Percentiles rank a stretch among this genome's conserved stretches.
These are phyloP conservation scores for Gortyna flavago DNA, from an alignment of 2,888 invertebrate genomes.

Conservation along the genomic window DNA sequence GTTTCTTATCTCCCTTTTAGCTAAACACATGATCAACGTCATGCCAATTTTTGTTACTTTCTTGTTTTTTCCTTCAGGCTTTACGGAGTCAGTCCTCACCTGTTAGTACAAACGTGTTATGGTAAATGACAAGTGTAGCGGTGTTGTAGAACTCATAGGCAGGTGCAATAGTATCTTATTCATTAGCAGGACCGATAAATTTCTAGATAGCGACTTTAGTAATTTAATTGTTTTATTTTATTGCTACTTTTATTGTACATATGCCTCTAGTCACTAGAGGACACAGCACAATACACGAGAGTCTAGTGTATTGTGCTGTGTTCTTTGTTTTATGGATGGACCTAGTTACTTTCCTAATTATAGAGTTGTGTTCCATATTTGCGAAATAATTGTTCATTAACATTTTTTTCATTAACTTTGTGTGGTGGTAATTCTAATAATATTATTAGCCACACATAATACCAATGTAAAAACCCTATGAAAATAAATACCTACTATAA, in stretches of 20 bases:
- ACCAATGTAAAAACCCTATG: not conserved
- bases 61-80: conserved; percentile 27
- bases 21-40: not conserved
- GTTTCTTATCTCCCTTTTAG: not conserved
- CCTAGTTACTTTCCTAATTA: not conserved
- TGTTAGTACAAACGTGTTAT: conserved; percentile 49
- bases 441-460: not conserved
- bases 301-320: conserved; percentile 6
- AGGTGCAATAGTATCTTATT: conserved; percentile 63
- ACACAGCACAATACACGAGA: too few species aligned
- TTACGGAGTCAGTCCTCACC: conserved; percentile 37
- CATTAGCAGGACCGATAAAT: conserved; percentile 61
- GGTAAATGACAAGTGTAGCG: conserved; percentile 45
- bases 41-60: conserved; percentile 11
- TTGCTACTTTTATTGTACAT: conserved; percentile 40
- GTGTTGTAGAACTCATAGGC: conserved; percentile 43
- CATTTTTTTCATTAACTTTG: not conserved
- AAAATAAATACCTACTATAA: not conserved
- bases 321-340: conserved; percentile 31
- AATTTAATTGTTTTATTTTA: conserved; percentile 54
- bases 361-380: not conserved
- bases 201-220: conserved; percentile 48
- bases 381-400: not conserved
- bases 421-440: not conserved
- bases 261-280: too few species aligned